Evolutionary conservation across 1,140 invertebrate species (phyloP).

Genomic region (Temnothorax nylanderi): DNA sequence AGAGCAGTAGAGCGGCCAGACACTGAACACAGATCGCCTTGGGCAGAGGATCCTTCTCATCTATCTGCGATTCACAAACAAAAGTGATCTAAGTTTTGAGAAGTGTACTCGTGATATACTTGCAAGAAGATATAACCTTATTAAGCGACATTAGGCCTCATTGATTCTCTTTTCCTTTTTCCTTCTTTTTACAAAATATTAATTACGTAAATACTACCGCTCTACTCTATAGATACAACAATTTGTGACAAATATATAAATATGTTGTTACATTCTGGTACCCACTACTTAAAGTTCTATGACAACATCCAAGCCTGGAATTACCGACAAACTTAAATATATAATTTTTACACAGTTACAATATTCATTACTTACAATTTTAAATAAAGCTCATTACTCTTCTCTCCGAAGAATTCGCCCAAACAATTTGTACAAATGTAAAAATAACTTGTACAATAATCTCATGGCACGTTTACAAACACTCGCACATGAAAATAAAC

Average conservation of each 20-base stretch:
- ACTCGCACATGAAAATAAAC: background rate
- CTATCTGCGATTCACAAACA: conserved; percentile 83
- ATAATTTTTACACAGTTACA: background rate
- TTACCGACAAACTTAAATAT: background rate
- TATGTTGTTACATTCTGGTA: too few relatives aligned
- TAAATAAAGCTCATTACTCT: too few relatives aligned
- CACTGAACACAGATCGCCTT: conserved; percentile 85
- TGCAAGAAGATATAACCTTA: background rate
- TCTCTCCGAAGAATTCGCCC: too few relatives aligned
- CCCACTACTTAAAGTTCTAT: conserved; percentile 23
- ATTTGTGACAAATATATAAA: too few relatives aligned
- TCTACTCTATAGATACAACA: conserved; percentile 66
- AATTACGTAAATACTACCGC: conserved; percentile 61
- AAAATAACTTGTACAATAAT: too few relatives aligned
- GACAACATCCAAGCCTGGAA: background rate
- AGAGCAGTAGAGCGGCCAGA: conserved; percentile 79
- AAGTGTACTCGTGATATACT: conserved; percentile 10
- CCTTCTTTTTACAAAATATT: background rate
- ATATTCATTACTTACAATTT: too few relatives aligned
- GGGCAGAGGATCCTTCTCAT: conserved; percentile 84
- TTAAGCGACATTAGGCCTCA: conserved; percentile 30
- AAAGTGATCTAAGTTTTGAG: conserved; percentile 70
- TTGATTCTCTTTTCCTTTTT: background rate
- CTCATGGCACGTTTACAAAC: too few relatives aligned
- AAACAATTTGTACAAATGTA: too few relatives aligned